These are phyloP conservation scores for Iguana delicatissima DNA, from an alignment of 2,797 vertebrate species.

Conservation along the genomic window DNA sequence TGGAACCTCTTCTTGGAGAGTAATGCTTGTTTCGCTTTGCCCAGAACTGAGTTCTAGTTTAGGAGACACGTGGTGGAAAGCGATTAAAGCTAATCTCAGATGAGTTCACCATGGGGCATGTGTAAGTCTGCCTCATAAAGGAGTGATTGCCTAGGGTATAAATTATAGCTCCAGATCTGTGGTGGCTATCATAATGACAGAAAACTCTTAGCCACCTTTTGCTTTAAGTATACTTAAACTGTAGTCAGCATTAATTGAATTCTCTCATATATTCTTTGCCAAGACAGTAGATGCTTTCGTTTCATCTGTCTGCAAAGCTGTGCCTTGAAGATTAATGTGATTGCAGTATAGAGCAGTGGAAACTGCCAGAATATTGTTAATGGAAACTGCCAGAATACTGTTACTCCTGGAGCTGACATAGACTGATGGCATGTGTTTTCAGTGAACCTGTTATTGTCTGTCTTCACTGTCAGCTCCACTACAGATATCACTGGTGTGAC, in stretches of 20 bases:
- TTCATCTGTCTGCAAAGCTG: not conserved
- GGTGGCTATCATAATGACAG: not conserved
- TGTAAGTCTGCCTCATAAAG: not conserved
- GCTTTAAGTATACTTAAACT: not conserved
- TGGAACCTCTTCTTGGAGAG: not conserved
- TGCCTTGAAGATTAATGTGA: not conserved
- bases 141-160: not conserved
- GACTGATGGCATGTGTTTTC: not conserved
- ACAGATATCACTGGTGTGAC: not conserved
- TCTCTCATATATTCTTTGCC: not conserved
- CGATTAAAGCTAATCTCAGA: not conserved
- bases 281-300: not conserved
- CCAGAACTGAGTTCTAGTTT: not conserved
- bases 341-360: not conserved
- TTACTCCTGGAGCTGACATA: not conserved
- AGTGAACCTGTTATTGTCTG: not conserved
- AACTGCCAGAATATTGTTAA: not conserved
- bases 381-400: not conserved
- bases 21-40: not conserved
- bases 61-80: not conserved
- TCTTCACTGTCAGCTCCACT: not conserved
- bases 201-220: not conserved
- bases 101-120: not conserved
- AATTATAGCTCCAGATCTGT: not conserved
- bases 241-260: not conserved